These are phyloP conservation scores for Ischnura elegans DNA, from an alignment of 2,888 invertebrate genomes.

Conservation along the genomic window DNA sequence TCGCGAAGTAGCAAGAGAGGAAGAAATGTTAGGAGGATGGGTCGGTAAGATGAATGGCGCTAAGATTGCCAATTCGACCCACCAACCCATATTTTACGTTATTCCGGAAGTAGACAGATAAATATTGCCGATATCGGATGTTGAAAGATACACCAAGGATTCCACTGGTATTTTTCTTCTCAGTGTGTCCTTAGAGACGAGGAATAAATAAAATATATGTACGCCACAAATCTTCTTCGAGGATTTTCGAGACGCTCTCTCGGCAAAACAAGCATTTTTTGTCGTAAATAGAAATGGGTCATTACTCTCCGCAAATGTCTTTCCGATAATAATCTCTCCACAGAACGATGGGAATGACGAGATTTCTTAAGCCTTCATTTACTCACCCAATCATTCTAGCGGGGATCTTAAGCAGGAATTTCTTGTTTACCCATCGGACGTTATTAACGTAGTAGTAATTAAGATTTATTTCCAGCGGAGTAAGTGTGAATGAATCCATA, in stretches of 20 bases:
- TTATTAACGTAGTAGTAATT: too few relatives aligned
- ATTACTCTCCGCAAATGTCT: background rate
- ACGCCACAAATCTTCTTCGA: slow-evolving; percentile 3
- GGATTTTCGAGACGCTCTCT: background rate
- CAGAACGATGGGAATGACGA: background rate
- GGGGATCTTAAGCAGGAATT: too few relatives aligned
- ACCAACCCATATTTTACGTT: slow-evolving; percentile 36
- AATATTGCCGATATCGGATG: slow-evolving; percentile 51
- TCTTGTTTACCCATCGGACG: too few relatives aligned
- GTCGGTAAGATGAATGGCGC: slow-evolving; percentile 15
- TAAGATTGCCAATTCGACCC: slow-evolving; percentile 20
- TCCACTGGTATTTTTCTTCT: background rate
- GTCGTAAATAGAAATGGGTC: background rate
- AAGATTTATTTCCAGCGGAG: too few relatives aligned
- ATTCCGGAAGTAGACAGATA: slow-evolving; percentile 37
- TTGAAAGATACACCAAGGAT: background rate
- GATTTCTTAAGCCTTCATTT: background rate
- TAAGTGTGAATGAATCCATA: too few relatives aligned
- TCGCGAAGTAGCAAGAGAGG: background rate
- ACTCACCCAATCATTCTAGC: too few relatives aligned
- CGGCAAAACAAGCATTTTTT: background rate
- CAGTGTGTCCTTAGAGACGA: background rate
- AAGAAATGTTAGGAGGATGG: background rate
- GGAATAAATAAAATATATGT: background rate
- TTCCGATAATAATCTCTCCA: background rate